Conservation (phyloP, 2,888 invertebrate genomes). For the Cremastinae sp. region DNA sequence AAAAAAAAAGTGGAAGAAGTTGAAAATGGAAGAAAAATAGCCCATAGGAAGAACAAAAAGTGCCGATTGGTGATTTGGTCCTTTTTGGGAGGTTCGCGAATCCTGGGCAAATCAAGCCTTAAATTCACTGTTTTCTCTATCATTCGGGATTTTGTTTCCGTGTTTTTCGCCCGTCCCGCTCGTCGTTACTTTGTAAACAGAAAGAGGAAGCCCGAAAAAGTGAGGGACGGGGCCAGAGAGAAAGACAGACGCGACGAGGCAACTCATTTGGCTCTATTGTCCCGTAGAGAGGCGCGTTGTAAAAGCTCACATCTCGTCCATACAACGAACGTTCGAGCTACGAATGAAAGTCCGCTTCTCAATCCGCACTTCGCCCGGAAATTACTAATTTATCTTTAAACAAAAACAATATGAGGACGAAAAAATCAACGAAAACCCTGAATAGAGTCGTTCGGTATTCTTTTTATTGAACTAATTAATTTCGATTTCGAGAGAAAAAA, state of each 20-base stretch:
- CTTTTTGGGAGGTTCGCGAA: too few relatives aligned
- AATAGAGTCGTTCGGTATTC: too few relatives aligned
- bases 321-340: conserved; percentile 32
- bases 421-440: conserved; percentile 30
- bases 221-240: not conserved
- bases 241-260: conserved; percentile 29
- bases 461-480: too few relatives aligned
- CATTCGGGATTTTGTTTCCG: conserved; percentile 21
- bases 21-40: too few relatives aligned
- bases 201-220: not conserved
- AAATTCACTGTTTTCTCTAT: conserved; percentile 22
- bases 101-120: not conserved
- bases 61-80: too few relatives aligned
- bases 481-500: too few relatives aligned
- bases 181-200: conserved; percentile 29
- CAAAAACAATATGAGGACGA: conserved; percentile 52
- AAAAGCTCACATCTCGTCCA: conserved; percentile 47
- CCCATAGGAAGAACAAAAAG: too few relatives aligned
- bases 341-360: not conserved
- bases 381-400: conserved; percentile 53
- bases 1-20: too few relatives aligned
- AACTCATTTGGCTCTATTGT: conserved; percentile 60
- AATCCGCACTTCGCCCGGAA: conserved; percentile 10
- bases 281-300: conserved; percentile 34
- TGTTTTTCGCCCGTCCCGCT: conserved; percentile 14